Evolutionary conservation across 2,797 vertebrate genomes (phyloP).

Genomic region (Sebastes taczanowskii): DNA sequence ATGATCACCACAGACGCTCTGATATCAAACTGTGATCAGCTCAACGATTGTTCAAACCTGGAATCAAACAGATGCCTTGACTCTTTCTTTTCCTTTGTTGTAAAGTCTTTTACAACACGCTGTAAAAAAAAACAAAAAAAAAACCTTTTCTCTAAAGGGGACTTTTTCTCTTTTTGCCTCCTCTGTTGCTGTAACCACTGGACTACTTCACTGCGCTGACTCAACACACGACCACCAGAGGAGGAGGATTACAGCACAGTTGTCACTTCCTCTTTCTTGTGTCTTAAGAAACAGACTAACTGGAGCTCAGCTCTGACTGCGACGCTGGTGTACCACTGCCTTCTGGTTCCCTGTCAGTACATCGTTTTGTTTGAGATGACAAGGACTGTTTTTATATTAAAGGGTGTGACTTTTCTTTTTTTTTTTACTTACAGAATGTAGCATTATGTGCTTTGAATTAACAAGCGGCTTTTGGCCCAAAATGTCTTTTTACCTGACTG

Average conservation of each 20-base stretch:
- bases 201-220: constrained; percentile 56
- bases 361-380: not conserved
- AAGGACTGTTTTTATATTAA: constrained; percentile 41
- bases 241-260: constrained; percentile 40
- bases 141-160: constrained; percentile 3
- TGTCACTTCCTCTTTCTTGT: constrained; percentile 52
- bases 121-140: constrained; percentile 16
- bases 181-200: constrained; percentile 68
- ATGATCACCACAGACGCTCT: constrained; percentile 30
- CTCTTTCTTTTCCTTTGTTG: constrained; percentile 16
- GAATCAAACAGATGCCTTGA: constrained; percentile 59
- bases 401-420: constrained; percentile 22
- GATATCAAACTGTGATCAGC: constrained; percentile 61
- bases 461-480: constrained; percentile 42
- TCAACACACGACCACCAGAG: constrained; percentile 24
- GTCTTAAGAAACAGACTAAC: constrained; percentile 28
- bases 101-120: constrained; percentile 9
- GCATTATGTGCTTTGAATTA: constrained; percentile 54
- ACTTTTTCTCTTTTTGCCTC: constrained; percentile 2
- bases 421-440: constrained; percentile 69
- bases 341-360: constrained; percentile 17
- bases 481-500: constrained; percentile 41
- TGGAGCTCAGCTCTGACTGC: constrained; percentile 23
- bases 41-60: constrained; percentile 52
- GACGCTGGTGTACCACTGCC: constrained; percentile 33